Evolutionary conservation across 1,140 invertebrate species (phyloP).

Genomic region (Periplaneta americana): DNA sequence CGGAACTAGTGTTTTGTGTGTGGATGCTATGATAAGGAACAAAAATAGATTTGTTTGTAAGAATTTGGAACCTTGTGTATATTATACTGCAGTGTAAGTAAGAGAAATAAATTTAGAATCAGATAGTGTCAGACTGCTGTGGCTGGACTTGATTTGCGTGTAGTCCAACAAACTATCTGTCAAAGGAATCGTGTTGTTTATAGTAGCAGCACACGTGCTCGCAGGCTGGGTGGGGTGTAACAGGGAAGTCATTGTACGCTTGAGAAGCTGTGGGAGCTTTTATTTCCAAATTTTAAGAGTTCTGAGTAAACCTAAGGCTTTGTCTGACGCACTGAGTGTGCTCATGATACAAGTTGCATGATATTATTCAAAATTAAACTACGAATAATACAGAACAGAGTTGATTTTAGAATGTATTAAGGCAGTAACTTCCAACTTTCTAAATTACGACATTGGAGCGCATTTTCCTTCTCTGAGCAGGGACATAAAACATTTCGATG

Average conservation of each 20-base stretch:
- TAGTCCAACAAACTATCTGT: background rate
- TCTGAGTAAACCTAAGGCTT: no score
- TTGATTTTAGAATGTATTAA: no score
- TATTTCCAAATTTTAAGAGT: background rate
- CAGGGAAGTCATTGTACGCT: background rate
- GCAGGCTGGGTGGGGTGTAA: background rate
- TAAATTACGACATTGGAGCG: no score
- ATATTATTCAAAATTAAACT: no score
- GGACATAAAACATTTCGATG: no score
- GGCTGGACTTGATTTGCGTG: background rate
- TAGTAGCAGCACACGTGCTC: no score
- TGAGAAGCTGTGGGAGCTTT: background rate
- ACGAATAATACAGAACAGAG: no score
- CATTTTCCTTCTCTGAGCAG: no score
- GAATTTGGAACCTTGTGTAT: background rate
- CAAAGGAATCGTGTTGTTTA: background rate
- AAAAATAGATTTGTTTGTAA: background rate
- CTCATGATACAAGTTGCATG: no score
- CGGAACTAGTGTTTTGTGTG: background rate
- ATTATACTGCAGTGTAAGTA: background rate
- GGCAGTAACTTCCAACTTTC: no score
- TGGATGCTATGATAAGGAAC: background rate
- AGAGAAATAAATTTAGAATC: background rate
- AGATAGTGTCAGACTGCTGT: background rate
- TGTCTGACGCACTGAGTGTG: no score